A percentile compares a stretch with the other conserved stretches of the same genome.
Evolutionary conservation across 2,888 invertebrate species (phyloP).

Genomic region (Micoletzkya japonica): DNA sequence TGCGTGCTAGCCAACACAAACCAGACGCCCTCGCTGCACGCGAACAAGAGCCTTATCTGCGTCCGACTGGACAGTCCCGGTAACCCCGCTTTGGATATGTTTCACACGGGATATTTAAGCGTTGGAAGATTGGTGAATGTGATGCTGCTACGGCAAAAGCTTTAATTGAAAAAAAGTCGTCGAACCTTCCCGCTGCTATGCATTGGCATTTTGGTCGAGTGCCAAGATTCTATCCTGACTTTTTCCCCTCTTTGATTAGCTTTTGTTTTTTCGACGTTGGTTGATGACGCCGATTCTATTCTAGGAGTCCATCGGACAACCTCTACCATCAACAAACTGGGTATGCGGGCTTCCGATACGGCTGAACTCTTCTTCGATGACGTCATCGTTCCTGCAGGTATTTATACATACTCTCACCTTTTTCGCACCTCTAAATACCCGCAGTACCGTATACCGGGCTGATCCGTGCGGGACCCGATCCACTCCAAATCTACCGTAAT

Average conservation of each 20-base stretch:
- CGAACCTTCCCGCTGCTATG: no score
- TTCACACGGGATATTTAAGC: neutral
- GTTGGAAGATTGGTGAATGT: neutral
- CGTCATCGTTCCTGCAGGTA: constrained; percentile 58
- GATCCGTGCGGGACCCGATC: no score
- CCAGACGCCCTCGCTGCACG: constrained; percentile 65
- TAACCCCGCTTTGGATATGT: constrained; percentile 7
- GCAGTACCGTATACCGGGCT: neutral
- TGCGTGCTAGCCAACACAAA: constrained; percentile 70
- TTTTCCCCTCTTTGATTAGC: neutral
- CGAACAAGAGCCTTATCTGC: constrained; percentile 70
- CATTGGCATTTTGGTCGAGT: no score
- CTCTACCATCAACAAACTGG: constrained; percentile 68
- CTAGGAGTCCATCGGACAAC: constrained; percentile 59
- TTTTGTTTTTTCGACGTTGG: neutral
- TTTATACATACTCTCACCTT: neutral
- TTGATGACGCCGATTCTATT: neutral
- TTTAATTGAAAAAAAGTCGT: neutral
- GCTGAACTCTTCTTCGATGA: constrained; percentile 70
- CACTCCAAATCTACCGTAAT: neutral
- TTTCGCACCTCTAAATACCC: neutral
- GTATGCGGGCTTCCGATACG: constrained; percentile 69
- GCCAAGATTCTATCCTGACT: no score
- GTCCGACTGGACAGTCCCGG: constrained; percentile 65
- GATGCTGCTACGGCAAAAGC: neutral